Evolutionary conservation across 1,140 invertebrate species (phyloP).

Genomic region (Trialeurodes vaporariorum): DNA sequence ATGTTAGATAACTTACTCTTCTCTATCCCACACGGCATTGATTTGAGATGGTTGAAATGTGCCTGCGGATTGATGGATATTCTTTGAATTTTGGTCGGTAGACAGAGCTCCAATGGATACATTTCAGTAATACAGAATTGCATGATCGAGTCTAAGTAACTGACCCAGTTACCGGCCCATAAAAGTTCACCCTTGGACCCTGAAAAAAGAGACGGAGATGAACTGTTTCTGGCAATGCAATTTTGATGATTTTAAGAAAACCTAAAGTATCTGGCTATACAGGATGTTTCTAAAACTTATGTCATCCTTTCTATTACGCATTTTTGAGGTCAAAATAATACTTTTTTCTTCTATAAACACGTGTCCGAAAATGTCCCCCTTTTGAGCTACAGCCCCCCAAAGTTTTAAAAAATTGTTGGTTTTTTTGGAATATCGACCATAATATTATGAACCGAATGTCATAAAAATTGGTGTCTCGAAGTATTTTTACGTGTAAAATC

Average conservation of each 20-base stretch:
- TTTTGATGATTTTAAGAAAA: neutral
- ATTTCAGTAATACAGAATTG: constrained; percentile 73
- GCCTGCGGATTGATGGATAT: constrained; percentile 65
- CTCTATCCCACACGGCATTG: too few relatives aligned
- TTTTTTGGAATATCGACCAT: too few relatives aligned
- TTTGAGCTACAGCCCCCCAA: neutral
- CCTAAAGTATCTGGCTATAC: neutral
- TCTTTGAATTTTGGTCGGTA: constrained; percentile 75
- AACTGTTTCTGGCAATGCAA: neutral
- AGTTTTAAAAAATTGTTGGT: too few relatives aligned
- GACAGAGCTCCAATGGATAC: constrained; percentile 56
- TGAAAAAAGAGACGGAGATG: neutral
- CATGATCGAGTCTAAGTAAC: constrained; percentile 85
- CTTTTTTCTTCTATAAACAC: neutral
- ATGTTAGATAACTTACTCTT: too few relatives aligned
- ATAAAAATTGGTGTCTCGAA: too few relatives aligned
- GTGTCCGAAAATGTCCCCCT: neutral
- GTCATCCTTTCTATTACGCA: neutral
- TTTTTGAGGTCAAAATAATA: neutral
- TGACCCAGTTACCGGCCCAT: constrained; percentile 83
- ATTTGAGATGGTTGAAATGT: neutral
- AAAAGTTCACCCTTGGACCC: constrained; percentile 35
- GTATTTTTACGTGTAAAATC: too few relatives aligned
- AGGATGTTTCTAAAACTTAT: neutral
- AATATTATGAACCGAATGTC: too few relatives aligned